Evolutionary conservation across 1,140 invertebrate species (phyloP), one percentile per base, ranked within the genome.

Genomic region (Trissolcus basalis): DNA sequence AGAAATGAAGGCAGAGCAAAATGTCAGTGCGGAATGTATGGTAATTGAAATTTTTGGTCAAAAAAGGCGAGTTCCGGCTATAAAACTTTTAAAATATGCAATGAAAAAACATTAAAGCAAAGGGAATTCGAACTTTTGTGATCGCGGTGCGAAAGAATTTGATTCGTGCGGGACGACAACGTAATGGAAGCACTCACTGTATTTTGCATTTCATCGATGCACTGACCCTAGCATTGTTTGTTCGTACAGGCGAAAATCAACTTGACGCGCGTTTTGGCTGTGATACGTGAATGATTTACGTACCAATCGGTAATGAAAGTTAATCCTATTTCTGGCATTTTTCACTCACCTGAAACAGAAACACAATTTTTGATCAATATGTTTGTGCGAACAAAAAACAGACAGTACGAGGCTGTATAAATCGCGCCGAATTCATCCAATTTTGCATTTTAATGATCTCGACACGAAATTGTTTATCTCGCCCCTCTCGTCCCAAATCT

Each of bases 261-360:
- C 61, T 77, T 67, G 60, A 67, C 60, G 54, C 73, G 64, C 59
- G 60, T 70, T 69, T 70, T 64, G 51, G 58, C 35, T 55, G 56
- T 63, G 65, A 76, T 76, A 70, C 60, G 55, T 64, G 65, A 76
- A 76, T 76, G 60, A 76, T 76, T 76, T 76, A 69, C 65, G 65
- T 64, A 70, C 73, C 73, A 70, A 76, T 76, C 65, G 45, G 65
- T 76, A 76, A 76, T 76, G 73, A 76, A 76, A 72, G 75, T 68
- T 77, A 77, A 77, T 68, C 68, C 63, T 49, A 77, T 76, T 76
- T 65, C 45, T 59, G 67, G 48, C 32, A 59, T 70, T 65, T 64
- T 71, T 67, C 60, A 71, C 77, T 81, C 74, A 81, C 80, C 81
- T 82, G 79, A 67, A 82, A 82, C 77, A 81, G 41, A 79, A 82